phyloP scores from a whole-genome alignment of 2,888 invertebrate genomes.

The Nemotelus nigrinus region DNA sequence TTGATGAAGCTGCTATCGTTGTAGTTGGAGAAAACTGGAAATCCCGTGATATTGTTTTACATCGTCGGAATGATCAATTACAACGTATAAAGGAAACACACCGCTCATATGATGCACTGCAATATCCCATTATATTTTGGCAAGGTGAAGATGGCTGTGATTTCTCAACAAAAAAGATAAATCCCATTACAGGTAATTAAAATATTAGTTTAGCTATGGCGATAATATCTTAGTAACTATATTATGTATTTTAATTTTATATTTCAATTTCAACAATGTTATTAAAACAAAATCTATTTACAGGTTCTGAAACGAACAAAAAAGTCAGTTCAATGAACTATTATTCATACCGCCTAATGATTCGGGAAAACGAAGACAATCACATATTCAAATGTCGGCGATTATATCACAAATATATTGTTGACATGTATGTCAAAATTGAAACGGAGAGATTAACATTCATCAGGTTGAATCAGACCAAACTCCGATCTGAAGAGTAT shows the following conservation, averaged over 20 bases:
- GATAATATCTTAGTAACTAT: constrained; percentile 5
- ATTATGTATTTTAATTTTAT: no score
- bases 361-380: constrained; percentile 43
- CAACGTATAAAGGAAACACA: constrained; percentile 52
- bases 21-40: constrained; percentile 56
- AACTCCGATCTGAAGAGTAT: constrained; percentile 51
- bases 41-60: constrained; percentile 57
- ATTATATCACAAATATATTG: constrained; percentile 44
- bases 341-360: constrained; percentile 43
- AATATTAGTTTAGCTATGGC: constrained; percentile 18
- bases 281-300: constrained; percentile 11
- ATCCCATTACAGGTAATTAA: constrained; percentile 36
- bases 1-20: constrained; percentile 60
- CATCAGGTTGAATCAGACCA: constrained; percentile 39
- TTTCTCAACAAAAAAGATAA: constrained; percentile 36
- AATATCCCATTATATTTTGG: constrained; percentile 54
- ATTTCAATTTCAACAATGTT: no score
- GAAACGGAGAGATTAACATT: constrained; percentile 14
- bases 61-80: constrained; percentile 47
- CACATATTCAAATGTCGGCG: constrained; percentile 43
- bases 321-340: constrained; percentile 44
- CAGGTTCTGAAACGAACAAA: constrained; percentile 16
- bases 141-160: constrained; percentile 42
- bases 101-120: constrained; percentile 57
- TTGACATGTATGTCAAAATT: constrained; percentile 35